Evolutionary conservation across 2,888 invertebrate species (phyloP).

Genomic region (Plusia festucae): DNA sequence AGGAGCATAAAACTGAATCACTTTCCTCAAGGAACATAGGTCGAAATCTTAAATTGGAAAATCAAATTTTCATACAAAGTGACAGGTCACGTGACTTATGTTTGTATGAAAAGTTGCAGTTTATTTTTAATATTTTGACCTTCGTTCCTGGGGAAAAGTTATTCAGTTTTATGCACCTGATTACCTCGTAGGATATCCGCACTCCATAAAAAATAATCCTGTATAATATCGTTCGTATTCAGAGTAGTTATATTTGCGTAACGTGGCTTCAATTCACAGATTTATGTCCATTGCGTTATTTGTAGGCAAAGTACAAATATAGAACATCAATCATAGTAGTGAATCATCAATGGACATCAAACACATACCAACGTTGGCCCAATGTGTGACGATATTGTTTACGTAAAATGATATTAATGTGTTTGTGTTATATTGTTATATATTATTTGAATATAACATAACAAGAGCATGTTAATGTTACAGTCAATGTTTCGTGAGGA

Average conservation of each 20-base stretch:
- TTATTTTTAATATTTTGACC: too few relatives aligned
- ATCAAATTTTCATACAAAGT: too few relatives aligned
- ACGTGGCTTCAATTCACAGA: background rate
- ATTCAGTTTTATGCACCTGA: too few relatives aligned
- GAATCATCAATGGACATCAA: background rate
- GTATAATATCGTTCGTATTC: too few relatives aligned
- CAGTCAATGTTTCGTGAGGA: constrained; percentile 5
- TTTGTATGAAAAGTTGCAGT: too few relatives aligned
- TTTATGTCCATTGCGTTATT: background rate
- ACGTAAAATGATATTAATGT: background rate
- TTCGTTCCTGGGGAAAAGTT: too few relatives aligned
- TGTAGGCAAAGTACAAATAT: background rate
- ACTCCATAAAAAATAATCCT: too few relatives aligned
- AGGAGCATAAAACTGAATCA: too few relatives aligned
- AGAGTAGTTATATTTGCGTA: background rate
- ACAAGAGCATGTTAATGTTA: constrained; percentile 26
- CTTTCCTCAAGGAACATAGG: too few relatives aligned
- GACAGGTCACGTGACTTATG: too few relatives aligned
- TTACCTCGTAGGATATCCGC: too few relatives aligned
- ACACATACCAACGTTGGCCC: background rate
- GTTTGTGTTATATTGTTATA: constrained; percentile 2
- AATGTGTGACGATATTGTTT: background rate
- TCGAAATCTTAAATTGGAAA: too few relatives aligned
- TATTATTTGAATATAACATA: constrained; percentile 24
- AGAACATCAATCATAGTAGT: background rate